A percentile compares a stretch with the other conserved stretches of the same genome.
These are phyloP conservation scores for Reticulitermes lucifugus DNA, from an alignment of 2,888 invertebrate genomes.

Conservation along the genomic window DNA sequence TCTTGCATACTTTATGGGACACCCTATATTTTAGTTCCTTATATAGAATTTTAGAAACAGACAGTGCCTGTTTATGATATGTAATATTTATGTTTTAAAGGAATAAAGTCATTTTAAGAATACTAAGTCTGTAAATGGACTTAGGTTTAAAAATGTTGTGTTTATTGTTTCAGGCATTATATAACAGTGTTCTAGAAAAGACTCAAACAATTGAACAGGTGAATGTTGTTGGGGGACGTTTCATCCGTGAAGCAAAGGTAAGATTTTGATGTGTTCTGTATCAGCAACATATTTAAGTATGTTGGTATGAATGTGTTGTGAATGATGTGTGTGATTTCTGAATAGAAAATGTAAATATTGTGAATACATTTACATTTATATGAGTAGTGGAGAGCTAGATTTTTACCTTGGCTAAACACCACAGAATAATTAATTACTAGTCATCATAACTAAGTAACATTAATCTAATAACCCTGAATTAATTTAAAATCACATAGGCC, in stretches of 20 bases:
- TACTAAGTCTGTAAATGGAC: background rate
- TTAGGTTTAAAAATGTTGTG: background rate
- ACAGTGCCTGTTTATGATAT: no score
- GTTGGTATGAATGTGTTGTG: slow-evolving; percentile 51
- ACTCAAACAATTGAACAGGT: slow-evolving; percentile 95
- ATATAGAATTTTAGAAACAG: no score
- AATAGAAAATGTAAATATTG: slow-evolving; percentile 52
- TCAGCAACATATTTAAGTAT: slow-evolving; percentile 7
- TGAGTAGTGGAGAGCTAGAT: background rate
- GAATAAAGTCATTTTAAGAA: background rate
- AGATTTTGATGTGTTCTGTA: slow-evolving; percentile 58
- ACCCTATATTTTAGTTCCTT: no score
- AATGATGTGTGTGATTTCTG: slow-evolving; percentile 58
- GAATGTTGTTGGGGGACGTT: slow-evolving; percentile 94
- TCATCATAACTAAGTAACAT: slow-evolving; percentile 30
- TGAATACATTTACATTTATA: slow-evolving; percentile 42
- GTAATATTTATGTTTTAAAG: no score
- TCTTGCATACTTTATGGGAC: no score
- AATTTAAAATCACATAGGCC: background rate
- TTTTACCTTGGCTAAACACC: background rate
- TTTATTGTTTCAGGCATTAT: slow-evolving; percentile 77
- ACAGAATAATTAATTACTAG: background rate
- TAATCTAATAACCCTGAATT: slow-evolving; percentile 27
- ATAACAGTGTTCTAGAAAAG: slow-evolving; percentile 93
- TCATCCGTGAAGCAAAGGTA: slow-evolving; percentile 98